phyloP scores from a whole-genome alignment of 2,888 invertebrate species.

The Aphidoletes aphidimyza region DNA sequence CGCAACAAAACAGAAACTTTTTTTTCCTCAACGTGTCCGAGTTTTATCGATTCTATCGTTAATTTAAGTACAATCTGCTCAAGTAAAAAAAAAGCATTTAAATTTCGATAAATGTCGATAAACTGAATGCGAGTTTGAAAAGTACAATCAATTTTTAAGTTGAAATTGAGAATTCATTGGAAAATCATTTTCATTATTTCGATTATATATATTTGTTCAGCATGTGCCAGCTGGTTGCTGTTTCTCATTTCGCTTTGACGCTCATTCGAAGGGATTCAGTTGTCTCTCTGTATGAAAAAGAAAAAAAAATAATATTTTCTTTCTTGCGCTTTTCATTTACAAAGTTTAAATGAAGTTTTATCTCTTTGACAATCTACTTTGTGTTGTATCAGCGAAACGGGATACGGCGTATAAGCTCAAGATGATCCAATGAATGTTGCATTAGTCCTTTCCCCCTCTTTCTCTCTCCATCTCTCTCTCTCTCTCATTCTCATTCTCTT shows the following conservation, averaged over 20 bases:
- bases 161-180: neutral
- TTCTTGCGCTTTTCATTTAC: slow-evolving; percentile 8
- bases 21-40: neutral
- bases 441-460: neutral
- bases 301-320: slow-evolving; percentile 34
- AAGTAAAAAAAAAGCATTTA: slow-evolving; percentile 23
- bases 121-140: neutral
- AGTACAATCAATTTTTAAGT: neutral
- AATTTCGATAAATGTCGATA: slow-evolving; percentile 52
- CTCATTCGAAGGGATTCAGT: neutral
- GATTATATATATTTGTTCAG: neutral
- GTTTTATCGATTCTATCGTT: slow-evolving; percentile 20
- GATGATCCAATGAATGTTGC: slow-evolving; percentile 41
- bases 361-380: slow-evolving; percentile 51
- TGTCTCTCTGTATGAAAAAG: neutral
- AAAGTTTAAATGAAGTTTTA: slow-evolving; percentile 51
- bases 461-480: neutral
- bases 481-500: neutral
- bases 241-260: neutral
- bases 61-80: slow-evolving; percentile 31
- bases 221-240: neutral
- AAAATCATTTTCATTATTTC: slow-evolving; percentile 25
- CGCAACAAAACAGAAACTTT: too few species aligned
- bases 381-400: slow-evolving; percentile 40
- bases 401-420: neutral